Conservation (phyloP, 2,888 invertebrate genomes). For the Drosophila antonietae region DNA sequence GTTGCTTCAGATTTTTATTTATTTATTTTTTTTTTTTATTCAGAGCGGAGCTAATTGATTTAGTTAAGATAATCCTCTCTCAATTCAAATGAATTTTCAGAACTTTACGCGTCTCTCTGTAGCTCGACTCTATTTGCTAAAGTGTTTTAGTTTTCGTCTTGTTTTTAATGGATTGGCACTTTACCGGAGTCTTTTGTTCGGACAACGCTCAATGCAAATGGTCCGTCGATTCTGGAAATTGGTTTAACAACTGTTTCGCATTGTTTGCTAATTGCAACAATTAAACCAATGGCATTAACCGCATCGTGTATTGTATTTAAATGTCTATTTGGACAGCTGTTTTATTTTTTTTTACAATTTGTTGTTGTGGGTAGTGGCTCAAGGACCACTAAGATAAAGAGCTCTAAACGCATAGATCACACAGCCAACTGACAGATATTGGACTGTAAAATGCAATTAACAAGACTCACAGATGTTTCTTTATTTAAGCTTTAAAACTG, state of each 20-base stretch:
- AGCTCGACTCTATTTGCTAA: background rate
- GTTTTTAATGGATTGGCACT: constrained; percentile 9
- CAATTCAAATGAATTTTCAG: background rate
- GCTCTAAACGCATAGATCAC: constrained; percentile 24
- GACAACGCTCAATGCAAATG: constrained; percentile 34
- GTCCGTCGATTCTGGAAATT: constrained; percentile 48
- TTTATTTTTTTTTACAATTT: constrained; percentile 15
- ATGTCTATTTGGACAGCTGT: constrained; percentile 59
- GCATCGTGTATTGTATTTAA: constrained; percentile 38
- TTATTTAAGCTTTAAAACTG: background rate
- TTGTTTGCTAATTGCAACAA: constrained; percentile 61
- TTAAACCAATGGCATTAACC: constrained; percentile 48
- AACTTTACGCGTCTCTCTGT: background rate
- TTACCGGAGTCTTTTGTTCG: constrained; percentile 28
- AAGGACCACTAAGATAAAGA: constrained; percentile 36
- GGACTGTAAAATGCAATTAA: background rate
- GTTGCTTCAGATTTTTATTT: too few species aligned
- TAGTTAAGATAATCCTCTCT: too few species aligned
- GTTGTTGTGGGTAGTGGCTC: background rate
- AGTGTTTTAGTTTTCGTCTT: constrained; percentile 3
- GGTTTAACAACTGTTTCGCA: constrained; percentile 63
- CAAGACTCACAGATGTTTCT: constrained; percentile 37
- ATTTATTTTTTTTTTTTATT: too few species aligned
- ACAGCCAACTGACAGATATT: constrained; percentile 9
- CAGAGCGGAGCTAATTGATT: too few species aligned